Percentiles rank a stretch among this genome's conserved stretches.
Conservation (phyloP, 2,888 invertebrate genomes). For the Parochlus steinenii region DNA sequence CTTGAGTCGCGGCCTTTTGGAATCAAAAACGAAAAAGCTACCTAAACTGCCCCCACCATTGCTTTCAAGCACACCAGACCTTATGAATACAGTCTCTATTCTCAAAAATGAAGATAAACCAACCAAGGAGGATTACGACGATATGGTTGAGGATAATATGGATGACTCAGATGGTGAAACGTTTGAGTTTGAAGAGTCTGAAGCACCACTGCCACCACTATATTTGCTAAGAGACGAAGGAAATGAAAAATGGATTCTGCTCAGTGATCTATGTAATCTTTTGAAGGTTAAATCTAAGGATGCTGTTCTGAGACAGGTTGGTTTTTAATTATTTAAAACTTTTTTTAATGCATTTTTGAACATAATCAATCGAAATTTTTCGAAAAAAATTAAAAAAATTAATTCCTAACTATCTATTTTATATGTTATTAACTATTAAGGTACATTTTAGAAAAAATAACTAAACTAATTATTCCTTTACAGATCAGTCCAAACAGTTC, state of each 20-base stretch:
- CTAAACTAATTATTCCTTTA: constrained; percentile 19
- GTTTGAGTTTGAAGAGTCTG: constrained; percentile 68
- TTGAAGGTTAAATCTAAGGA: constrained; percentile 69
- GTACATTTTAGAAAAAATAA: constrained; percentile 5
- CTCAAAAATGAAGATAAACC: neutral
- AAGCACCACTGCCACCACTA: constrained; percentile 60
- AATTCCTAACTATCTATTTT: too few relatives aligned
- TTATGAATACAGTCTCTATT: constrained; percentile 1
- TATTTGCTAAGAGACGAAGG: constrained; percentile 53
- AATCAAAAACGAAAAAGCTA: constrained; percentile 7
- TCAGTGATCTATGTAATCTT: constrained; percentile 61
- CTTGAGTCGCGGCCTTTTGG: constrained; percentile 4
- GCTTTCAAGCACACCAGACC: too few relatives aligned
- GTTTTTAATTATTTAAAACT: neutral
- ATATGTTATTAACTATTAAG: constrained; percentile 12
- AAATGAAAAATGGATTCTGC: constrained; percentile 60
- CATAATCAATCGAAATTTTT: constrained; percentile 13
- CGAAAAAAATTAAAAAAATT: too few relatives aligned
- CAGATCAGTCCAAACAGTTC: constrained; percentile 28
- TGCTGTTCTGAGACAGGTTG: constrained; percentile 51
- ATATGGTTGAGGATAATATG: constrained; percentile 25
- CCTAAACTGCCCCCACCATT: constrained; percentile 6
- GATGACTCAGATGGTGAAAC: constrained; percentile 35
- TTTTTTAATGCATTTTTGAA: constrained; percentile 22
- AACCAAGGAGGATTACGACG: constrained; percentile 25